Base-by-base conservation (phyloP, 2,888 invertebrate species). In the Spilosoma lubricipeda region DNA sequence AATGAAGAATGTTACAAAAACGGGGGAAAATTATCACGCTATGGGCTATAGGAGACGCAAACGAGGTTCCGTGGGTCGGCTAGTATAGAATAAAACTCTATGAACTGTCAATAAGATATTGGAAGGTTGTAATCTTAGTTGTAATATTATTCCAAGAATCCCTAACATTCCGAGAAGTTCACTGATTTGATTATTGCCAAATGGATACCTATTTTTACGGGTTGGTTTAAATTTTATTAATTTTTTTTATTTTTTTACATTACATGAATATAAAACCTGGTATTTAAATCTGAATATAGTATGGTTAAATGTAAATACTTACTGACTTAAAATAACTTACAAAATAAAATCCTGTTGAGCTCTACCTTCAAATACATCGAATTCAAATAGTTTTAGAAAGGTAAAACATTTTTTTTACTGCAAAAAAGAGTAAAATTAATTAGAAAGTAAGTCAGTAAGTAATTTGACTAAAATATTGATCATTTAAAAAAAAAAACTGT, bases 101-200 rank as follows among this genome's bases (percentile, higher is more conserved):
- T 45, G 42, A 45, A 67, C 67, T 67, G 42, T 27, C 67, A 67
- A 67, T 42, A 67, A 45, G 67, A 67, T 45, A 67, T 45, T 67
- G 67, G 27, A 67, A 45, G 20, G n/a, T 7, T 67, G 27, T 67
- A 42, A 67, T 42, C 30, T 42, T 45, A 67, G n/a, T 7, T 67
- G 27, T 67, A 42, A 67, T 42, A 63, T 42, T 45, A 67, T 45
- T n/a, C 33, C 52, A 36, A 68, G 68, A 52, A 52, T 68, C 8
- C 8, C n/a, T 42, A 67, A 52, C 23, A 27, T 27, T 48, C 9
- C 13, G 48, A 1, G 27, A 15, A 36, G 13, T 42, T 67, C 27
- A 27, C 18, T 45, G 39, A 39, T 45, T 67, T 45, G 67, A 27
- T 67, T 20, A 45, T 45, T 45, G 27, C 27, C 20, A 27, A n/a